Percentiles rank a stretch among this genome's conserved stretches.
Evolutionary conservation across 2,797 vertebrate genomes (phyloP).

Genomic region (Myotis daubentonii): DNA sequence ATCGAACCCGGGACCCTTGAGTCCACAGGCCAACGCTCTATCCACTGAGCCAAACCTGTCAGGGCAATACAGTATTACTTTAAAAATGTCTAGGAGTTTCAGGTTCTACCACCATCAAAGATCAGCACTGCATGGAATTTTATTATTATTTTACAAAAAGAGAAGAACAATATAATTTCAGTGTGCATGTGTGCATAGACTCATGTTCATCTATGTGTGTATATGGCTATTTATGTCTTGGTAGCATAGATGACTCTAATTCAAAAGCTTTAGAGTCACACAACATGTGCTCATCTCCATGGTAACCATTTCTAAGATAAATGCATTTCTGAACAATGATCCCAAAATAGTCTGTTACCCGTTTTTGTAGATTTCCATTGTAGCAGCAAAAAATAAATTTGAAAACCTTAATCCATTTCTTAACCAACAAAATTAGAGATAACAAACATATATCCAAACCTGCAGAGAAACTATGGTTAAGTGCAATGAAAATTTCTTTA

Average conservation of each 20-base stretch:
- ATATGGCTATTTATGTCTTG: slow-evolving; percentile 42
- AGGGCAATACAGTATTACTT: background rate
- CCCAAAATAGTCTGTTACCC: slow-evolving; percentile 70
- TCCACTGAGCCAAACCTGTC: too few species aligned
- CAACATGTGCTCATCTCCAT: slow-evolving; percentile 67
- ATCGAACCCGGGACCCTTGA: too few species aligned
- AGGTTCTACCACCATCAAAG: slow-evolving; percentile 38
- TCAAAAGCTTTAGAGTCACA: slow-evolving; percentile 61
- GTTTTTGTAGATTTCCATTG: slow-evolving; percentile 71
- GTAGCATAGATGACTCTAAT: slow-evolving; percentile 60
- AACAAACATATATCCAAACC: slow-evolving; percentile 11
- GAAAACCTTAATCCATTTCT: slow-evolving; percentile 32
- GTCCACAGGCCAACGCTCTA: too few species aligned
- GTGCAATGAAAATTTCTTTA: background rate
- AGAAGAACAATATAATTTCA: background rate
- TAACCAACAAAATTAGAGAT: slow-evolving; percentile 37
- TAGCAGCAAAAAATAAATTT: slow-evolving; percentile 52
- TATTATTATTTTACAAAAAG: background rate
- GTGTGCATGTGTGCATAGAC: background rate
- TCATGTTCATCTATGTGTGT: background rate
- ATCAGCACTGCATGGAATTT: slow-evolving; percentile 51
- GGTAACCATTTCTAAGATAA: slow-evolving; percentile 77
- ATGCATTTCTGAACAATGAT: slow-evolving; percentile 70
- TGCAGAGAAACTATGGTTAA: slow-evolving; percentile 45
- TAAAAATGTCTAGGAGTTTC: background rate